Evolutionary conservation across 2,797 vertebrate species (phyloP).

Genomic region (Telmatherina bonti): DNA sequence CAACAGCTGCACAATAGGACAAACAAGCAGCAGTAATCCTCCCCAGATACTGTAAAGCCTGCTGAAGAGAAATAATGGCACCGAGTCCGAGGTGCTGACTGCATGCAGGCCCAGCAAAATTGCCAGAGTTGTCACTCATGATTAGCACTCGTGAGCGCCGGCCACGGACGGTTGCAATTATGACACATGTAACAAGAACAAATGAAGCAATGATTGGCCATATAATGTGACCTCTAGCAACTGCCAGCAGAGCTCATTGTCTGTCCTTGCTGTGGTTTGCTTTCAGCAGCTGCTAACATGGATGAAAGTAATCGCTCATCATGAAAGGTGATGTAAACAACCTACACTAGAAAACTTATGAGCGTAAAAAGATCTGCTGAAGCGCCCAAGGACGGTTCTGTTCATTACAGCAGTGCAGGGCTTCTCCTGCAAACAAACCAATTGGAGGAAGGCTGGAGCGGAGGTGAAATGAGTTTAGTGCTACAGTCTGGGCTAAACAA

Average conservation of each 20-base stretch:
- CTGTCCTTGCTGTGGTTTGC: slow-evolving; percentile 12
- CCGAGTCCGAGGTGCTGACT: slow-evolving; percentile 14
- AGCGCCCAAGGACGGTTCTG: slow-evolving; percentile 11
- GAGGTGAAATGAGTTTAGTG: slow-evolving; percentile 47
- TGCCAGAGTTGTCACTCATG: slow-evolving; percentile 52
- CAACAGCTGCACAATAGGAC: slow-evolving; percentile 36
- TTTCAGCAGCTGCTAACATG: slow-evolving; percentile 44
- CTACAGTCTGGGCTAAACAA: slow-evolving; percentile 51
- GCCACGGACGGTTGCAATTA: slow-evolving; percentile 39
- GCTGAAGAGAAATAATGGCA: slow-evolving; percentile 64
- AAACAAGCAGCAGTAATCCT: slow-evolving; percentile 60
- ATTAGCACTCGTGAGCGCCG: slow-evolving; percentile 31
- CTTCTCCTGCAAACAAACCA: slow-evolving; percentile 7
- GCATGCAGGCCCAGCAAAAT: slow-evolving; percentile 15
- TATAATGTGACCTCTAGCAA: slow-evolving; percentile 49
- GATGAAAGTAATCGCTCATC: slow-evolving; percentile 42
- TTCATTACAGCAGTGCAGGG: slow-evolving; percentile 19
- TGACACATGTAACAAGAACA: slow-evolving; percentile 52
- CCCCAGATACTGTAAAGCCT: slow-evolving; percentile 51
- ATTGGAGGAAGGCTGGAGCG: slow-evolving; percentile 10
- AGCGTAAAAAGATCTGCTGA: slow-evolving; percentile 1
- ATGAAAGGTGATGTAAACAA: slow-evolving; percentile 10
- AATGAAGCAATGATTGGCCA: slow-evolving; percentile 60
- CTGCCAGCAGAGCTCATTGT: neutral
- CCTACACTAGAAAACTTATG: neutral